Conservation (phyloP, 2,888 invertebrate species). For the Dendrolimus pini region DNA sequence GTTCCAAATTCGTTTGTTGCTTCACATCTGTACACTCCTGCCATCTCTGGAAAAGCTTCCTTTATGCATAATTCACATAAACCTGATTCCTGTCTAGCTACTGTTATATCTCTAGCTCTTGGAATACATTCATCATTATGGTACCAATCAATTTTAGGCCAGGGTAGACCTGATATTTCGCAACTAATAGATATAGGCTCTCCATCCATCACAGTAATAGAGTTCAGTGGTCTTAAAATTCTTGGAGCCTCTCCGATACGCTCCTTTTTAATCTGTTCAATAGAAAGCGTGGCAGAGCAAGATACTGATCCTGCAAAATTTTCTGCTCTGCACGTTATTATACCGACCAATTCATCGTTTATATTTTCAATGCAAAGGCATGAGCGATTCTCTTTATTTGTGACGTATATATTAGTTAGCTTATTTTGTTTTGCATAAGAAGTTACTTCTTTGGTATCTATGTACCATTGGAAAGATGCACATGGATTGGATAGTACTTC, state of each 20-base stretch:
- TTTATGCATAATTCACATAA: conserved; percentile 87
- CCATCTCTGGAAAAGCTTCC: conserved; percentile 94
- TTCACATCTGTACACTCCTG: conserved; percentile 89
- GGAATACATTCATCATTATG: conserved; percentile 82
- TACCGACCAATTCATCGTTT: conserved; percentile 81
- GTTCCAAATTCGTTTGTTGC: conserved; percentile 90
- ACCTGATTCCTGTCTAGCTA: conserved; percentile 86
- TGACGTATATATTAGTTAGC: conserved; percentile 82
- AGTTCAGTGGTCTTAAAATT: conserved; percentile 84
- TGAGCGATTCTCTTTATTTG: conserved; percentile 84
- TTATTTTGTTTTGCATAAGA: conserved; percentile 72
- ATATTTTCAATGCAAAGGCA: conserved; percentile 85
- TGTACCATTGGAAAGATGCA: conserved; percentile 93
- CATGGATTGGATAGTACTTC: conserved; percentile 85
- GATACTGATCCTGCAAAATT: conserved; percentile 93
- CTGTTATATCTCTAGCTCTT: conserved; percentile 86
- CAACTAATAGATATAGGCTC: conserved; percentile 87
- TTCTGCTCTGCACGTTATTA: conserved; percentile 91
- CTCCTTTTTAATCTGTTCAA: conserved; percentile 75
- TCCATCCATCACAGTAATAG: conserved; percentile 91
- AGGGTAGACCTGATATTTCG: conserved; percentile 85
- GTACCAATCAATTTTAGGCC: conserved; percentile 88
- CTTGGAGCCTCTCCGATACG: conserved; percentile 76
- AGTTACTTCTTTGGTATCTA: conserved; percentile 83
- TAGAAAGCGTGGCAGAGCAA: conserved; percentile 84